Percentiles rank a stretch among this genome's conserved stretches.
Evolutionary conservation across 2,113 vertebrate species (phyloP).

Genomic region (Phaetusa simplex): DNA sequence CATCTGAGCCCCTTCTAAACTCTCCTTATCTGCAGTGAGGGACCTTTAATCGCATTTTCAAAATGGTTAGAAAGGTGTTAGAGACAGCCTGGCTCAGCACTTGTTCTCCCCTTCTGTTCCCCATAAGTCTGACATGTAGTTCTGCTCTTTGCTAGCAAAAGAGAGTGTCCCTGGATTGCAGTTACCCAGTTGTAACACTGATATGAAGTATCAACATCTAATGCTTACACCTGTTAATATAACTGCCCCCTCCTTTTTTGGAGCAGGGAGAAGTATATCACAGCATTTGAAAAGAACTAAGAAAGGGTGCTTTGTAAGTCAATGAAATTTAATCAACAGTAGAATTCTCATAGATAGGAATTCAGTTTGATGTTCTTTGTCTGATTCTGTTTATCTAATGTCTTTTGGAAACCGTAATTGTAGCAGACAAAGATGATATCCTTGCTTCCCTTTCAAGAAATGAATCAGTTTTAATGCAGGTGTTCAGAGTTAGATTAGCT

Average conservation of each 20-base stretch:
- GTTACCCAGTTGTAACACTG: background rate
- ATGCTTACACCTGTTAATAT: background rate
- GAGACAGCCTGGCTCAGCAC: background rate
- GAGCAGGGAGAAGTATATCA: background rate
- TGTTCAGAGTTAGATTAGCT: background rate
- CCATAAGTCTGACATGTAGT: fast-evolving
- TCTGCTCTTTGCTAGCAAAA: background rate
- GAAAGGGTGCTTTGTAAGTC: background rate
- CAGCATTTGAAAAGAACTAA: background rate
- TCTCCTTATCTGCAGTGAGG: background rate
- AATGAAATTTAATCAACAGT: background rate
- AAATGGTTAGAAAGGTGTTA: background rate
- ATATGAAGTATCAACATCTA: background rate
- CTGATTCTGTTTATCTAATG: background rate
- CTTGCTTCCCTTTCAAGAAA: background rate
- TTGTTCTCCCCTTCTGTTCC: background rate
- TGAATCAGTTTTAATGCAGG: background rate
- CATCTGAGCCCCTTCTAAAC: background rate
- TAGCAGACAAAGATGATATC: background rate
- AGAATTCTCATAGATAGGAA: background rate
- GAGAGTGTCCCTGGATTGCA: background rate
- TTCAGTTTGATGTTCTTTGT: background rate
- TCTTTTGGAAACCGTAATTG: background rate
- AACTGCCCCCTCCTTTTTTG: background rate
- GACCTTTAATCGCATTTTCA: background rate